Evolutionary conservation across 2,888 invertebrate species (phyloP).

Genomic region (Brenthis daphne): DNA sequence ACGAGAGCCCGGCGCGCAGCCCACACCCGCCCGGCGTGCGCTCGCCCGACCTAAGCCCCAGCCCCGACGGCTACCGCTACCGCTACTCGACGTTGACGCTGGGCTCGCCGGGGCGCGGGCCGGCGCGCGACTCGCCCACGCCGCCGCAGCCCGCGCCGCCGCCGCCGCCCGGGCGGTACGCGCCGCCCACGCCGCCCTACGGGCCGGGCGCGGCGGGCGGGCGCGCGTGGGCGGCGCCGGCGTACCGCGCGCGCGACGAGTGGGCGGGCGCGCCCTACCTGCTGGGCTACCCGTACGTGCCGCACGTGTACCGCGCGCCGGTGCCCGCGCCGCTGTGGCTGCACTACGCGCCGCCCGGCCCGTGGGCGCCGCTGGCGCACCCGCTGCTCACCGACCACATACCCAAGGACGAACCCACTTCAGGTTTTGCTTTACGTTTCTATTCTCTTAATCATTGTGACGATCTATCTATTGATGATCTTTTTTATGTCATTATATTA

Average conservation of each 20-base stretch:
- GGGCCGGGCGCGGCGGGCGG: constrained; percentile 47
- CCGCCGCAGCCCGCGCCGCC: constrained; percentile 56
- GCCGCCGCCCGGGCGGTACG: constrained; percentile 46
- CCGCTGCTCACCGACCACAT: constrained; percentile 76
- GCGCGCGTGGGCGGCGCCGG: constrained; percentile 59
- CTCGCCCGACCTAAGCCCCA: constrained; percentile 72
- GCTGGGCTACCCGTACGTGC: constrained; percentile 71
- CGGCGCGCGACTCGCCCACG: constrained; percentile 63
- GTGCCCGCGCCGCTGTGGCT: constrained; percentile 72
- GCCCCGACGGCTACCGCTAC: constrained; percentile 70
- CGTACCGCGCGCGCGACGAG: constrained; percentile 60
- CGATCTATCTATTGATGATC: too few relatives aligned
- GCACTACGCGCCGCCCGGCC: constrained; percentile 77
- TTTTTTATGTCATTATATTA: background rate
- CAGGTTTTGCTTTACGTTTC: constrained; percentile 55
- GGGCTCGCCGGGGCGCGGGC: constrained; percentile 61
- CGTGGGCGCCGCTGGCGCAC: constrained; percentile 79
- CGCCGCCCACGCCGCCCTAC: constrained; percentile 43
- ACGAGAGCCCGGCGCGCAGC: constrained; percentile 65
- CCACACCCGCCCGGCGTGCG: constrained; percentile 66
- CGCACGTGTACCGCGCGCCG: constrained; percentile 63
- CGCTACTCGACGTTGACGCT: constrained; percentile 61
- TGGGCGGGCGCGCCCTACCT: constrained; percentile 55
- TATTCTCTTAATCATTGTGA: too few relatives aligned
- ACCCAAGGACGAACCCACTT: constrained; percentile 82